A percentile compares a stretch with the other conserved stretches of the same genome.
Conservation (phyloP, 2,113 vertebrate species). For the Odontophorus gujanensis region DNA sequence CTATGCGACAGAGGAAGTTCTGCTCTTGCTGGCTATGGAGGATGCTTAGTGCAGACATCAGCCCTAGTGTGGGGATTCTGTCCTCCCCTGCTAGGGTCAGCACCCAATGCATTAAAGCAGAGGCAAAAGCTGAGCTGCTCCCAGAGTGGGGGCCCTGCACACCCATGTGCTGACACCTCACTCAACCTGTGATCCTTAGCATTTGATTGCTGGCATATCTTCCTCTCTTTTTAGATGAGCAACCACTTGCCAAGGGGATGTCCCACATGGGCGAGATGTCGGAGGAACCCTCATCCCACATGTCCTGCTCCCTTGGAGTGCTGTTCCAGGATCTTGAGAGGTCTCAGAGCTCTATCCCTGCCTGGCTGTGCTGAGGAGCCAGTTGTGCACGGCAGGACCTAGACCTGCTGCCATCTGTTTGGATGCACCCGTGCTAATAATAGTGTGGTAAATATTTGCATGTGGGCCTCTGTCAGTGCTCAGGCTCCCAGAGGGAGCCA, state of each 20-base stretch:
- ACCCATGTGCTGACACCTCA: fast-evolving
- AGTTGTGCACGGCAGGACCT: neutral
- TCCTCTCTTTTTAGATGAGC: neutral
- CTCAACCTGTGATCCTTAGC: neutral
- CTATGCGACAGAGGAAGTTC: neutral
- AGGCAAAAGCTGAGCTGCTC: fast-evolving
- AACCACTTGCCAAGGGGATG: fast-evolving
- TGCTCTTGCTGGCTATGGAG: neutral
- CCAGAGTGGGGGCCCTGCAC: neutral
- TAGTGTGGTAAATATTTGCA: constrained; percentile 68
- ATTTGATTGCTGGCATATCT: neutral
- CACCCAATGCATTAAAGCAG: fast-evolving
- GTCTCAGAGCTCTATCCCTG: neutral
- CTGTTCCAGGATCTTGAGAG: neutral
- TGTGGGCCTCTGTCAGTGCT: constrained; percentile 23
- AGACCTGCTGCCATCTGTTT: constrained; percentile 2
- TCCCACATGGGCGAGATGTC: neutral
- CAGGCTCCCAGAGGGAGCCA: constrained; percentile 25
- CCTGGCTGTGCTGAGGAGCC: neutral
- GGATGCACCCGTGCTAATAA: constrained; percentile 25
- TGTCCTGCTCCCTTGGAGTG: neutral
- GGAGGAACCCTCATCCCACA: neutral
- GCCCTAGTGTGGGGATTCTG: neutral
- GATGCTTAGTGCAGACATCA: neutral
- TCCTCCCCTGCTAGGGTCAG: neutral